Evolutionary conservation across 1,140 invertebrate species (phyloP), one percentile per base, ranked within the genome.

Genomic region (Aphaenogaster ashmeadi): DNA sequence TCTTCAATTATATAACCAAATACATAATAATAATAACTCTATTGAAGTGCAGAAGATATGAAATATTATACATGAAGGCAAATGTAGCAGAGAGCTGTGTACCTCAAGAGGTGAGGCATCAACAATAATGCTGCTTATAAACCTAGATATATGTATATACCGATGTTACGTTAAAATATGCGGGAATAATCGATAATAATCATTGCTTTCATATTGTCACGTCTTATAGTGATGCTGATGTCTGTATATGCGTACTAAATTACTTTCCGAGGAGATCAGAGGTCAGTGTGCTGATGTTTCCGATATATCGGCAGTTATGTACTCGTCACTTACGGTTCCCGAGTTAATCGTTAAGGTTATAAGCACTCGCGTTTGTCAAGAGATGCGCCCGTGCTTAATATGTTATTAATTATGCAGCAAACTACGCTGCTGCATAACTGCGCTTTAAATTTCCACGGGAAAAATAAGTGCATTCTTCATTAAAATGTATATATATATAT

Each of bases 221-320:
- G 9, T 38, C 9, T 36, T 50, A 64, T 4, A 58, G 9, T 54
- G 15, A 62, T 69, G 8, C 33, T 60, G 54, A 41, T 87, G 9
- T 67, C 11, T 44, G 50, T 33, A n/a, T 36, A 71, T 11, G 38
- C 56, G 21, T 58, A 62, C 36, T 81, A 60, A 74, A 58, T 89
- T 78, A 87, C 44, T 36, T 58, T 58, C 50, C 9, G 4, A 58
- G 33, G 11, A 77, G 38, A 71, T 47, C 85, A 87, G 54, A 84
- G 88, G 89, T 89, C 56, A 90, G 50, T 87, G 18, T 84, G 72
- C 21, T 52, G 62, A 90, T 87, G 44, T 84, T 72, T 56, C 64
- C n/a, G 88, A 77, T 62, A 74, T 54, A 58, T 27, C 71, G 47
- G 9, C 85, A 90, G 89, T 89, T 54, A 84, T 52, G 89, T 87